Evolutionary conservation across 2,888 invertebrate species (phyloP).

Genomic region (Cybosia mesomella): DNA sequence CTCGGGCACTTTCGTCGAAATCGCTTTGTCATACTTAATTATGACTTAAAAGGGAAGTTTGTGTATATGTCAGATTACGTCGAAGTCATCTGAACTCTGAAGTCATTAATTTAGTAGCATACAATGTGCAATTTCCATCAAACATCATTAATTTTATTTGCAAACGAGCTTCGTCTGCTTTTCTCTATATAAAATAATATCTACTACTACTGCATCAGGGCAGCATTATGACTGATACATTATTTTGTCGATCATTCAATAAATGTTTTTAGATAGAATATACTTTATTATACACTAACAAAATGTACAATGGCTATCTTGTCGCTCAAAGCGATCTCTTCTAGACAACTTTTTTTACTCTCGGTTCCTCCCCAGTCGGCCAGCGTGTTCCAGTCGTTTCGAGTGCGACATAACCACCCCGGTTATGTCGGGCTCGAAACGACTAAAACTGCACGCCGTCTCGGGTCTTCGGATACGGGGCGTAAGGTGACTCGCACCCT

Average conservation of each 20-base stretch:
- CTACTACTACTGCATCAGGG: background rate
- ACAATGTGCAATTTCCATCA: constrained; percentile 1
- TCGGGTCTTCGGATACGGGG: too few species aligned
- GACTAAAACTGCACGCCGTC: too few species aligned
- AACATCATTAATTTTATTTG: constrained; percentile 7
- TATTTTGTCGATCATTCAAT: background rate
- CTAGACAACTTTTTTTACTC: too few species aligned
- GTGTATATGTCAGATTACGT: constrained; percentile 10
- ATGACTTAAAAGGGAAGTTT: constrained; percentile 20
- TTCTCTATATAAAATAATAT: background rate
- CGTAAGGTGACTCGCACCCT: too few species aligned
- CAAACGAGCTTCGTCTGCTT: background rate
- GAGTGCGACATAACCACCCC: too few species aligned
- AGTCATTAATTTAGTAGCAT: constrained; percentile 9
- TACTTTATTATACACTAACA: too few species aligned
- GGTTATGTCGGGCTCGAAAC: too few species aligned
- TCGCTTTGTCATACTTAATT: constrained; percentile 22
- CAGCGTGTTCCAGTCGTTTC: too few species aligned
- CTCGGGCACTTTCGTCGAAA: constrained; percentile 17
- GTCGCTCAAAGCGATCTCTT: too few species aligned
- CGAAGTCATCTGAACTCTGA: constrained; percentile 13
- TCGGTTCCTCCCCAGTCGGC: too few species aligned
- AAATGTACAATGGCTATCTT: too few species aligned
- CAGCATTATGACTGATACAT: background rate
- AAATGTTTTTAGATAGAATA: background rate